phyloP scores from a whole-genome alignment of 2,888 invertebrate genomes.

The Drepanosiphum platanoidis region DNA sequence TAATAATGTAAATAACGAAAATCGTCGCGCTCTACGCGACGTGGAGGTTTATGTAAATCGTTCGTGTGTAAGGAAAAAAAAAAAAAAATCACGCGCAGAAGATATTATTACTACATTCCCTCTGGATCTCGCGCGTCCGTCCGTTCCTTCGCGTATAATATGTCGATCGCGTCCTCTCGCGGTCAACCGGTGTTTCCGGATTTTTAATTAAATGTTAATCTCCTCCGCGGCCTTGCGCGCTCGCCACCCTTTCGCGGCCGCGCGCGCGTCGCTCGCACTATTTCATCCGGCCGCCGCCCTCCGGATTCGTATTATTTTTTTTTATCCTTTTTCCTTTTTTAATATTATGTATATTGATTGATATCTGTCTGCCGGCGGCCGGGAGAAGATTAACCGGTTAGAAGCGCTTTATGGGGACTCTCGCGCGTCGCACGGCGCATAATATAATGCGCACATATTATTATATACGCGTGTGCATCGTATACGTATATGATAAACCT shows the following conservation, averaged over 20 bases:
- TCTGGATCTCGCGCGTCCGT: neutral
- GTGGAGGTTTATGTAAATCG: slow-evolving; percentile 21
- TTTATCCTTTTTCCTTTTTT: too few relatives aligned
- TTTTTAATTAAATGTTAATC: slow-evolving; percentile 35
- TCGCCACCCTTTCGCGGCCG: neutral
- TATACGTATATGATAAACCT: neutral
- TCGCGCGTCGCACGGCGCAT: neutral
- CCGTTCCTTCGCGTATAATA: too few relatives aligned
- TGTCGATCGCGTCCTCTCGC: neutral
- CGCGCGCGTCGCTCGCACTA: too few relatives aligned
- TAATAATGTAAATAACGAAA: neutral
- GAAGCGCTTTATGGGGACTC: neutral
- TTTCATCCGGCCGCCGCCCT: too few relatives aligned
- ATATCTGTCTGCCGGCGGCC: slow-evolving; percentile 17
- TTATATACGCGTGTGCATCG: neutral
- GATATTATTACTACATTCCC: neutral
- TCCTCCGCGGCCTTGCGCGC: neutral
- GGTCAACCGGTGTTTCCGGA: slow-evolving; percentile 38
- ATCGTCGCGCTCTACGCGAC: slow-evolving; percentile 16
- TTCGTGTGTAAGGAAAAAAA: neutral
- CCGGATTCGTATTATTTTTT: too few relatives aligned
- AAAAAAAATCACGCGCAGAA: neutral
- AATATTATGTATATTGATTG: neutral
- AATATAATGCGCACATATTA: neutral
- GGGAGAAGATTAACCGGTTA: neutral